Evolutionary conservation across 2,888 invertebrate genomes (phyloP).

Genomic region (Sminthurinus aureus): DNA sequence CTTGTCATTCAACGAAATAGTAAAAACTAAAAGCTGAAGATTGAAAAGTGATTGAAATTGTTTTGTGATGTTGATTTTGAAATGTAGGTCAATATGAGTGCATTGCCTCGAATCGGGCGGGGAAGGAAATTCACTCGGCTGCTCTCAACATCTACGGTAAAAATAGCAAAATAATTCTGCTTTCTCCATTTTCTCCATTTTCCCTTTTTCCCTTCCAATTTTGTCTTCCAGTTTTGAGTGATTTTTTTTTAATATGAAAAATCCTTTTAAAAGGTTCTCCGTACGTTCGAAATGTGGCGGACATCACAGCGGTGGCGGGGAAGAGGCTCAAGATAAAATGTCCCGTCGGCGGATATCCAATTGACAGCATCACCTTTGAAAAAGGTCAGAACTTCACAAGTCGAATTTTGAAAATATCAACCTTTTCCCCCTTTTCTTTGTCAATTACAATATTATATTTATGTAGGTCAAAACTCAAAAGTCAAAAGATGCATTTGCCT

Average conservation of each 20-base stretch:
- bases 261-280: constrained; percentile 56
- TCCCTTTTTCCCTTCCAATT: not conserved
- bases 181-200: not conserved
- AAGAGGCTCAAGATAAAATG: constrained; percentile 61
- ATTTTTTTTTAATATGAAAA: not conserved
- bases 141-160: constrained; percentile 70
- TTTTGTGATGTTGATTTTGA: constrained; percentile 3
- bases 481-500: no score
- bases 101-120: constrained; percentile 66
- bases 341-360: constrained; percentile 62
- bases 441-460: no score
- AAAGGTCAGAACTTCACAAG: constrained; percentile 63
- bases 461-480: no score
- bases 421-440: no score
- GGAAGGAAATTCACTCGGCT: constrained; percentile 65
- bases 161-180: constrained; percentile 46
- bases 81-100: constrained; percentile 67
- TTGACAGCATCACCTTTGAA: constrained; percentile 63
- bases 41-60: not conserved
- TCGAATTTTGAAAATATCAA: no score
- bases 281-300: constrained; percentile 60
- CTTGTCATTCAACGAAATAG: no score
- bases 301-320: constrained; percentile 61
- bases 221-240: not conserved
- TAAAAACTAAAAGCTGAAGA: no score